A percentile compares a stretch with the other conserved stretches of the same genome.
Evolutionary conservation across 2,888 invertebrate genomes (phyloP).

Genomic region (Aspidiotus rigidus): DNA sequence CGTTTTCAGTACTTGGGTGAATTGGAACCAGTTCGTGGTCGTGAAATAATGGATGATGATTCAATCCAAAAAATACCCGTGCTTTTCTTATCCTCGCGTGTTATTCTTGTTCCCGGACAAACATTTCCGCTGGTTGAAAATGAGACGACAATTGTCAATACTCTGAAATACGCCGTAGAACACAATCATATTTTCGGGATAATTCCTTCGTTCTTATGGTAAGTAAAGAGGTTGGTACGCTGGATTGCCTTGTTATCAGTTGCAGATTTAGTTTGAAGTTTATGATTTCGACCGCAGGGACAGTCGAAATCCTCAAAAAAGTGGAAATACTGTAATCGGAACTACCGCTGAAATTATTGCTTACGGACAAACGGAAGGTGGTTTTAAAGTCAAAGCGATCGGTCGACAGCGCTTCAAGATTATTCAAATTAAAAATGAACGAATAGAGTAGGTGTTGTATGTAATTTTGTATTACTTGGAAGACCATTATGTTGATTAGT

Average conservation of each 20-base stretch:
- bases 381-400: conserved; percentile 60
- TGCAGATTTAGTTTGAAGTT: no score
- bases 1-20: conserved; percentile 26
- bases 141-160: conserved; percentile 48
- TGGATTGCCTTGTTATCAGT: no score
- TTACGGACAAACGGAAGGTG: conserved; percentile 46
- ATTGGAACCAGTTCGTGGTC: conserved; percentile 42
- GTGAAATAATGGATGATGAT: conserved; percentile 40
- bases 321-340: conserved; percentile 43
- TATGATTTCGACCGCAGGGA: no score
- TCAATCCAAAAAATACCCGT: conserved; percentile 44
- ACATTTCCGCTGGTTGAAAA: conserved; percentile 42
- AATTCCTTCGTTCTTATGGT: conserved; percentile 17
- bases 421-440: conserved; percentile 39
- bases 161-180: conserved; percentile 52
- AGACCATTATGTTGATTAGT: background rate
- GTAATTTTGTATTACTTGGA: background rate
- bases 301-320: background rate
- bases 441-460: conserved; percentile 7
- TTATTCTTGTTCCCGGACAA: conserved; percentile 43
- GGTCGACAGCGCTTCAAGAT: conserved; percentile 67
- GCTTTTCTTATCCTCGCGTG: conserved; percentile 41
- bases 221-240: background rate
- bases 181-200: conserved; percentile 55
- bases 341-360: conserved; percentile 59